Evolutionary conservation across 2,888 invertebrate genomes (phyloP).

Genomic region (Drosophila macrothrix): DNA sequence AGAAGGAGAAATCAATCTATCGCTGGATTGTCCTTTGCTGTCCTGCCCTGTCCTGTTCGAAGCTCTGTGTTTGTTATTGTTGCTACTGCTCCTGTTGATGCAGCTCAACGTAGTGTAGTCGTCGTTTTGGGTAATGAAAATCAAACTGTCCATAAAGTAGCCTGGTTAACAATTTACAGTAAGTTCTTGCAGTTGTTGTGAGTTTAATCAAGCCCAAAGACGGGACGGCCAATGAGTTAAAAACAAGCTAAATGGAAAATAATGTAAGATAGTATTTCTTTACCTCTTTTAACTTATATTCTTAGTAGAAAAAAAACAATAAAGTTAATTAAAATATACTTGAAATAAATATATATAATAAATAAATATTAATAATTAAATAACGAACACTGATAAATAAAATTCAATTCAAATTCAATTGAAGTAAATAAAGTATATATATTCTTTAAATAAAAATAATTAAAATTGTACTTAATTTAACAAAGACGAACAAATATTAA

Average conservation of each 20-base stretch:
- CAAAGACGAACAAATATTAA: not conserved
- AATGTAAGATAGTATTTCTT: not conserved
- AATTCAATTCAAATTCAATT: not conserved
- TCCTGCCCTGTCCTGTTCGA: slow-evolving; percentile 1
- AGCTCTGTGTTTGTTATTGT: slow-evolving; percentile 32
- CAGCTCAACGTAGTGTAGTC: slow-evolving; percentile 37
- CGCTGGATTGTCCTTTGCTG: slow-evolving; percentile 13
- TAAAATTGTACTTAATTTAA: not conserved
- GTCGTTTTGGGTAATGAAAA: slow-evolving; percentile 57
- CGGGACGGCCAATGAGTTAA: not conserved
- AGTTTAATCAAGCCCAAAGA: not conserved
- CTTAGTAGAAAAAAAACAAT: not conserved
- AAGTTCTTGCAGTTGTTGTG: slow-evolving; percentile 4
- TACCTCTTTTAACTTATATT: not conserved
- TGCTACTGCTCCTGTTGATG: not conserved
- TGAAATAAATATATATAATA: not conserved
- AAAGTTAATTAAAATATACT: not conserved
- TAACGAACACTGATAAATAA: not conserved
- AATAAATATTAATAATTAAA: not conserved
- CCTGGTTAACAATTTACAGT: slow-evolving; percentile 10
- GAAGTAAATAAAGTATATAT: too few species aligned
- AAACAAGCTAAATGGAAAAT: not conserved
- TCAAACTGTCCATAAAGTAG: slow-evolving; percentile 48
- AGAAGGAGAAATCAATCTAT: slow-evolving; percentile 13
- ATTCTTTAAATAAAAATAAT: not conserved